Evolutionary conservation across 2,888 invertebrate species (phyloP).

Genomic region (Chrysolina oricalcia): DNA sequence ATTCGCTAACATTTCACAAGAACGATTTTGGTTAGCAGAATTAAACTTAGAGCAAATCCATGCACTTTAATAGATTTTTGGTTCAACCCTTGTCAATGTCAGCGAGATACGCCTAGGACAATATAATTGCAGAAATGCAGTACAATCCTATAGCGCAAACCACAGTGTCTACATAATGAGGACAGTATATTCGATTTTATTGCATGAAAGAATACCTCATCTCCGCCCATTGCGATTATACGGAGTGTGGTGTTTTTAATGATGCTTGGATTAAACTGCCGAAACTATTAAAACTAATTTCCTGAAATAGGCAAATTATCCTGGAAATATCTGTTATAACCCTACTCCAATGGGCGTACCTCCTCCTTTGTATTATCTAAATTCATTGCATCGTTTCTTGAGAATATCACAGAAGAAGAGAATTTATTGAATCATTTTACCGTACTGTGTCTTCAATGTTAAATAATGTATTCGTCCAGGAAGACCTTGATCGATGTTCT

Average conservation of each 20-base stretch:
- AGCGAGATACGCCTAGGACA: neutral
- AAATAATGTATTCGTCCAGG: too few relatives aligned
- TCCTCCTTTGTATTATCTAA: too few relatives aligned
- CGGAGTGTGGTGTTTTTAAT: neutral
- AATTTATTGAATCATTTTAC: too few relatives aligned
- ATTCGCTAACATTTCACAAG: too few relatives aligned
- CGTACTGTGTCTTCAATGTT: too few relatives aligned
- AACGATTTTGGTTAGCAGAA: neutral
- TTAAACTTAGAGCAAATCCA: neutral
- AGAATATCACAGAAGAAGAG: too few relatives aligned
- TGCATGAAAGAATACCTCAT: neutral
- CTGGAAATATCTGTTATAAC: neutral
- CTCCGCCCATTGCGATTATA: neutral
- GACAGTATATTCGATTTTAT: conserved; percentile 1
- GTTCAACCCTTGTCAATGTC: neutral
- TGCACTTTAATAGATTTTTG: neutral
- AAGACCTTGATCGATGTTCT: too few relatives aligned
- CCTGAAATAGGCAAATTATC: neutral
- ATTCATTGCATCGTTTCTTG: too few relatives aligned
- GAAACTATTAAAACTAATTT: neutral
- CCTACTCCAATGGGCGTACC: too few relatives aligned
- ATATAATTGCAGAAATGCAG: neutral
- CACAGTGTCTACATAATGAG: neutral
- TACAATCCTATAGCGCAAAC: neutral
- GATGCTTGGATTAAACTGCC: neutral